Evolutionary conservation across 2,888 invertebrate species (phyloP).

Genomic region (Dryobota labecula): DNA sequence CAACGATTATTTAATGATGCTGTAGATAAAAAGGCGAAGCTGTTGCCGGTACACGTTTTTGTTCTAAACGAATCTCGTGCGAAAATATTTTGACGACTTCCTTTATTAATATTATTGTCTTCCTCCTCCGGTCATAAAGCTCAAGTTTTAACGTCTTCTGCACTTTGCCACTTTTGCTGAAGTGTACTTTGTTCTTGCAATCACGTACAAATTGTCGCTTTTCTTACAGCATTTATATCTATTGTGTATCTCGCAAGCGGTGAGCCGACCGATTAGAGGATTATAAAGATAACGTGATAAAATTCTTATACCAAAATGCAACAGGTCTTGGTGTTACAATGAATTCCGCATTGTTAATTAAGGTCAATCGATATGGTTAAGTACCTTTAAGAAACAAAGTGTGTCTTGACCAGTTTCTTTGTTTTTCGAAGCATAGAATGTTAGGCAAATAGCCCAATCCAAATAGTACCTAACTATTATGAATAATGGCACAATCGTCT

Average conservation of each 20-base stretch:
- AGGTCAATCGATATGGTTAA: slow-evolving; percentile 28
- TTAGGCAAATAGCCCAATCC: neutral
- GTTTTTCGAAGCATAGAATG: neutral
- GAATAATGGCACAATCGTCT: neutral
- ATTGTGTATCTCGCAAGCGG: slow-evolving; percentile 24
- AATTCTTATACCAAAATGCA: slow-evolving; percentile 45
- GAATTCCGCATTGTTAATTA: slow-evolving; percentile 28
- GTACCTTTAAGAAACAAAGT: slow-evolving; percentile 5
- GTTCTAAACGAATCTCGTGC: slow-evolving; percentile 40
- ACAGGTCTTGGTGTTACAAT: slow-evolving; percentile 23
- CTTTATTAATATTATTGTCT: slow-evolving; percentile 40
- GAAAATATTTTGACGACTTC: slow-evolving; percentile 54
- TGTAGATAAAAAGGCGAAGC: slow-evolving; percentile 46
- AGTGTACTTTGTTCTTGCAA: slow-evolving; percentile 34
- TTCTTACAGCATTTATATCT: slow-evolving; percentile 37
- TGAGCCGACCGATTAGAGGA: slow-evolving; percentile 46
- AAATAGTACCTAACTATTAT: neutral
- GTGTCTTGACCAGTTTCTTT: neutral
- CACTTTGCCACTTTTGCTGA: slow-evolving; percentile 25
- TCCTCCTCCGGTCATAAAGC: slow-evolving; percentile 22
- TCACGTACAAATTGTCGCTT: slow-evolving; percentile 29
- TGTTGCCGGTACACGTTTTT: slow-evolving; percentile 44
- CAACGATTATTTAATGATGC: slow-evolving; percentile 68
- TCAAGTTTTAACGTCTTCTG: slow-evolving; percentile 23
- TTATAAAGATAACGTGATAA: slow-evolving; percentile 56